These are phyloP conservation scores for Rhipidura dahli DNA, from an alignment of 2,113 vertebrate genomes.

Conservation along the genomic window DNA sequence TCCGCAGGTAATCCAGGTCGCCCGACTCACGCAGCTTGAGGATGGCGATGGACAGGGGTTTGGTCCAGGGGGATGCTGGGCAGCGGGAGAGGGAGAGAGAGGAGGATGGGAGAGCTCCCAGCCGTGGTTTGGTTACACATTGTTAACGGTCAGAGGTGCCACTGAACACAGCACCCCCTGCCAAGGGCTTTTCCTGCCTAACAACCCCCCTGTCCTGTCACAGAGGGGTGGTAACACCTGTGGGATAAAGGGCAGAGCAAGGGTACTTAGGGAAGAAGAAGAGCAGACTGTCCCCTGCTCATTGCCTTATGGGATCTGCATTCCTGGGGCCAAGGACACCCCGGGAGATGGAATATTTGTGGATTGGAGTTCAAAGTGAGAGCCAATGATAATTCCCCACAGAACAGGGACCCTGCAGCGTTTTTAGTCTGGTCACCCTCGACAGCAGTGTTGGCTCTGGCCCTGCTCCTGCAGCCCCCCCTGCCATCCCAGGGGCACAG, in stretches of 20 bases:
- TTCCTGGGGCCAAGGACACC: not conserved
- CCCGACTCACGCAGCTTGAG: conserved; percentile 81
- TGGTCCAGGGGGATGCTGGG: conserved; percentile 77
- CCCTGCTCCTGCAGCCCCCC: not conserved
- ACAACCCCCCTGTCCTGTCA: rapidly evolving
- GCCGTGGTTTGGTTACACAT: rapidly evolving
- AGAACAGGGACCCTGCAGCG: not conserved
- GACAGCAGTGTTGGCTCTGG: rapidly evolving
- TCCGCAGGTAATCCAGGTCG: conserved; percentile 71
- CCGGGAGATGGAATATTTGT: not conserved
- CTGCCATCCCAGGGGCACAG: not conserved
- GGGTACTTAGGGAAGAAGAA: rapidly evolving
- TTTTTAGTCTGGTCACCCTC: not conserved
- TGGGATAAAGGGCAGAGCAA: rapidly evolving
- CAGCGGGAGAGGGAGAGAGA: not conserved
- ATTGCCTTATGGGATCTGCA: rapidly evolving
- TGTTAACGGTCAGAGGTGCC: no score
- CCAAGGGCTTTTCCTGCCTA: not conserved
- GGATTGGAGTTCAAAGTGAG: not conserved
- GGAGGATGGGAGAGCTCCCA: not conserved
- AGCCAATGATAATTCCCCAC: not conserved
- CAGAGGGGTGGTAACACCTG: rapidly evolving
- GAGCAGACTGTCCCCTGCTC: not conserved
- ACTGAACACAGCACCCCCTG: rapidly evolving
- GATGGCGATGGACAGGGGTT: conserved; percentile 77